These are phyloP conservation scores for Pseudomyrmex pallidus DNA, from an alignment of 1,140 invertebrate genomes.

Conservation along the genomic window DNA sequence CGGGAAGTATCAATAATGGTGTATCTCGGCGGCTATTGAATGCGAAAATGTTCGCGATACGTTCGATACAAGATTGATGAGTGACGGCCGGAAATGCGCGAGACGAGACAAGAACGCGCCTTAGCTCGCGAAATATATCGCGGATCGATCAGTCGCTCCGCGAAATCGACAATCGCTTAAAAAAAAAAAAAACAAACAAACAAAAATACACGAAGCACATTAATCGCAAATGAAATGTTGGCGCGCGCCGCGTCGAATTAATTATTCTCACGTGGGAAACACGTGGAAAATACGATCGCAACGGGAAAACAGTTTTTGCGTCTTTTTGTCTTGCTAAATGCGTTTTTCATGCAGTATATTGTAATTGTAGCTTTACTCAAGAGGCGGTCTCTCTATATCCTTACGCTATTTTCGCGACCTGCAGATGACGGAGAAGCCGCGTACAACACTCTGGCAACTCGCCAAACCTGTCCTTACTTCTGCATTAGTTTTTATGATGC, in stretches of 20 bases:
- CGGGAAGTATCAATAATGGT: conserved; percentile 12
- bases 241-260: too few relatives aligned
- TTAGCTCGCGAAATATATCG: neutral
- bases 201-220: too few relatives aligned
- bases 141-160: neutral
- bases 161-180: neutral
- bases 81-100: neutral
- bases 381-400: neutral
- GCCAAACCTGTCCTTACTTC: conserved; percentile 58
- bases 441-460: conserved; percentile 75
- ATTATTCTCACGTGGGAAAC: too few relatives aligned
- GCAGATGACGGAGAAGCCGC: conserved; percentile 47
- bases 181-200: neutral
- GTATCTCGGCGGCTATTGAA: conserved; percentile 20
- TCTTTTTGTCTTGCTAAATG: neutral
- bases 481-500: conserved; percentile 48
- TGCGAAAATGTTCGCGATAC: conserved; percentile 12
- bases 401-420: conserved; percentile 55
- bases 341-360: neutral
- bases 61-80: conserved; percentile 36
- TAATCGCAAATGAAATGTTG: too few relatives aligned
- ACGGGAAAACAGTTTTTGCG: neutral
- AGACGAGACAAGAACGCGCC: neutral
- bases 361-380: neutral
- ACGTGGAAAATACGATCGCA: too few relatives aligned